A percentile compares a stretch with the other conserved stretches of the same genome.
phyloP scores from a whole-genome alignment of 1,140 invertebrate genomes.

The Drosophila orena region DNA sequence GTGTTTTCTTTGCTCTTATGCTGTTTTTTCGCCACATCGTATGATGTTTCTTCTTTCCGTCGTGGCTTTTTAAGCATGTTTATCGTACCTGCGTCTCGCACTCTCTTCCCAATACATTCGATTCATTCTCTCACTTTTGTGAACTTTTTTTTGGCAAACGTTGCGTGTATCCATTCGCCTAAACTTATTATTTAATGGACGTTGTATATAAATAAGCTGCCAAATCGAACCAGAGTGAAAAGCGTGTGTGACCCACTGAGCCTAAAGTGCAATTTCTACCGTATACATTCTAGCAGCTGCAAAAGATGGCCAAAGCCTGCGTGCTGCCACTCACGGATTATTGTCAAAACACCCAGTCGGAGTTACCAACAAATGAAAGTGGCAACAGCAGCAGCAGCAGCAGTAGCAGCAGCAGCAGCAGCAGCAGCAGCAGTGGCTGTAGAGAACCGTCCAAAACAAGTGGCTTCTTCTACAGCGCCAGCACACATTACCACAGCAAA shows the following conservation, averaged over 20 bases:
- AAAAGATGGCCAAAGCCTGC: conserved; percentile 52
- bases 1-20: conserved; percentile 36
- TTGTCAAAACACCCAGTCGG: conserved; percentile 12
- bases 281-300: conserved; percentile 23
- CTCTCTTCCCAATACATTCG: conserved; percentile 49
- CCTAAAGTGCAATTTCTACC: conserved; percentile 21
- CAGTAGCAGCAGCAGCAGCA: conserved; percentile 1
- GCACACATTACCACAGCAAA: conserved; percentile 71
- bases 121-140: conserved; percentile 22
- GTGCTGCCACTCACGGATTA: conserved; percentile 13
- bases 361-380: conserved; percentile 13
- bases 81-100: conserved; percentile 53
- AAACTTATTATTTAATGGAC: conserved; percentile 37
- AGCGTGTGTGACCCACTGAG: conserved; percentile 32
- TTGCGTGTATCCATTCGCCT: conserved; percentile 34
- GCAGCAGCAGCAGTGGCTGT: not conserved
- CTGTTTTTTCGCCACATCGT: conserved; percentile 71
- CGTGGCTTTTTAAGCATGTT: conserved; percentile 52
- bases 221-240: conserved; percentile 17
- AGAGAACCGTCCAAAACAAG: conserved; percentile 35
- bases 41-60: conserved; percentile 69
- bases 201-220: conserved; percentile 1
- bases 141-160: conserved; percentile 47
- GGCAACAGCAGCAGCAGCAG: not conserved
- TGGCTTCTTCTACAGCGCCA: conserved; percentile 64